These are phyloP conservation scores for Calonectris borealis DNA, from an alignment of 2,113 vertebrate species.

Conservation along the genomic window DNA sequence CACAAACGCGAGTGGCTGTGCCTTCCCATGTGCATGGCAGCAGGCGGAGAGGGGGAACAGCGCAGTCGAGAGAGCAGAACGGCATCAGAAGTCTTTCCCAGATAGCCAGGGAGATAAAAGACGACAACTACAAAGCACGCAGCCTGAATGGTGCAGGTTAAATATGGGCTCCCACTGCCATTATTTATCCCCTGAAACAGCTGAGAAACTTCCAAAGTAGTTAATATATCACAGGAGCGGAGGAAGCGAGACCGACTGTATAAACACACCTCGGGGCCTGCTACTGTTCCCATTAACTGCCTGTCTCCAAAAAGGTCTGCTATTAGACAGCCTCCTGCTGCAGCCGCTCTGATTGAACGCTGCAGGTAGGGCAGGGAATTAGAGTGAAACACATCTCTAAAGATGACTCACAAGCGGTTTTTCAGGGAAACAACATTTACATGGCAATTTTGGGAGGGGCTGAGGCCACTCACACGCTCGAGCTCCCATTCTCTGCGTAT, in stretches of 20 bases:
- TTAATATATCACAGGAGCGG: constrained; percentile 76
- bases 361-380: constrained; percentile 22
- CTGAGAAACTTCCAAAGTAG: constrained; percentile 73
- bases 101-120: constrained; percentile 60
- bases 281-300: constrained; percentile 68
- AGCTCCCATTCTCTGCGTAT: neutral
- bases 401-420: neutral
- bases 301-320: constrained; percentile 43
- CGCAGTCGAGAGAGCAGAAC: neutral
- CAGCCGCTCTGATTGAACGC: constrained; percentile 21
- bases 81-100: neutral
- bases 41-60: neutral
- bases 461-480: neutral
- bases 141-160: constrained; percentile 72
- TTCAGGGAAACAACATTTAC: neutral
- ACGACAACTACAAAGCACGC: constrained; percentile 34
- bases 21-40: neutral
- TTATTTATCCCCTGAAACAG: constrained; percentile 75
- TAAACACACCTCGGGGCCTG: constrained; percentile 75
- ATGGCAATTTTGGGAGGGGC: neutral
- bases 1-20: neutral
- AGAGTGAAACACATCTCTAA: neutral
- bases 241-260: constrained; percentile 61
- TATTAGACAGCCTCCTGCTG: constrained; percentile 58
- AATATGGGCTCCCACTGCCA: constrained; percentile 70